A percentile compares a stretch with the other conserved stretches of the same genome.
phyloP scores from a whole-genome alignment of 2,888 invertebrate genomes.

The Amblyteles armatorius region DNA sequence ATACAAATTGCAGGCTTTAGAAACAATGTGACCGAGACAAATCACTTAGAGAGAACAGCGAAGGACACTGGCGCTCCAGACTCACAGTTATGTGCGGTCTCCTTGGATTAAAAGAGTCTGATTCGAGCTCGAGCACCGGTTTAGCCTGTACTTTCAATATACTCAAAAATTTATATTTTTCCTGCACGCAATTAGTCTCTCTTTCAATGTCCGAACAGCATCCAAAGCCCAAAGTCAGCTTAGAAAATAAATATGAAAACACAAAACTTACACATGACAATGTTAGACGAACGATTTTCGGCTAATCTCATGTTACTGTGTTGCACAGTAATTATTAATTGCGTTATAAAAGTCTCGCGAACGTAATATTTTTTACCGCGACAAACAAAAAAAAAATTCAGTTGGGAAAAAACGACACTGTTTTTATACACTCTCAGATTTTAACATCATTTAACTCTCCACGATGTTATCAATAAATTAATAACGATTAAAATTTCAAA shows the following conservation, averaged over 20 bases:
- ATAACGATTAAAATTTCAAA: conserved; percentile 69
- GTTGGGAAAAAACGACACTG: not conserved
- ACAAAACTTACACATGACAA: conserved; percentile 56
- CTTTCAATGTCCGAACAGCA: conserved; percentile 2
- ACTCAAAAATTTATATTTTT: conserved; percentile 9
- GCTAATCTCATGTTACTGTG: not conserved
- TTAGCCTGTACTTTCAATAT: conserved; percentile 18
- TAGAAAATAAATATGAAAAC: conserved; percentile 60
- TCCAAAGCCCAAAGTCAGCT: conserved; percentile 37
- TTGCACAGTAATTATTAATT: conserved; percentile 25
- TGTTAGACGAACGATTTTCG: conserved; percentile 36
- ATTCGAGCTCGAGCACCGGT: conserved; percentile 42
- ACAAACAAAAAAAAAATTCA: conserved; percentile 1
- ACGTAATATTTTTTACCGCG: conserved; percentile 21
- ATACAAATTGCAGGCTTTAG: not conserved
- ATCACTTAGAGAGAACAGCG: not conserved
- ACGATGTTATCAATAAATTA: conserved; percentile 68
- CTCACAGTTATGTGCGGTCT: not conserved
- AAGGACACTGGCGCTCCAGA: not conserved
- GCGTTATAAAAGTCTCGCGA: conserved; percentile 33
- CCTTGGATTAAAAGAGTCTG: conserved; percentile 29
- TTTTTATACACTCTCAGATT: conserved; percentile 4
- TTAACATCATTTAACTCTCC: conserved; percentile 42
- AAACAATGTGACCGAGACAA: not conserved
- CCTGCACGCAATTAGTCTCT: conserved; percentile 8